Evolutionary conservation across 1,140 invertebrate species (phyloP).

Genomic region (Drosophila parvula): DNA sequence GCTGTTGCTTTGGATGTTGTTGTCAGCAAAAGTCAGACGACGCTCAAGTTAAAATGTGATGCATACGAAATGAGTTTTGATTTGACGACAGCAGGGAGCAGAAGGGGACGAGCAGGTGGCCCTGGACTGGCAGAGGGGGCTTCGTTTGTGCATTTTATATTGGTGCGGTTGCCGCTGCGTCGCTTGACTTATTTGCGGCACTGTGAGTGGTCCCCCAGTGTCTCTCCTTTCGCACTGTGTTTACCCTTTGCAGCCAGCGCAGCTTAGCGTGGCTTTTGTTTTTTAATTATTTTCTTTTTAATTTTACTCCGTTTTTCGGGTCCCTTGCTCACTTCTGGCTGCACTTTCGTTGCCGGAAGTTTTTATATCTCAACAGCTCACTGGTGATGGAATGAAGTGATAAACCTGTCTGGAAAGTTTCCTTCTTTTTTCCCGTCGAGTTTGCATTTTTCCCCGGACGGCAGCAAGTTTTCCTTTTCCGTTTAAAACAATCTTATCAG

Average conservation of each 20-base stretch:
- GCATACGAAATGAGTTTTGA: conserved; percentile 82
- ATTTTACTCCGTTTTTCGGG: conserved; percentile 21
- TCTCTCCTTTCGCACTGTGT: background rate
- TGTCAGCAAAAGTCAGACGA: conserved; percentile 50
- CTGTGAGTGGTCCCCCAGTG: conserved; percentile 26
- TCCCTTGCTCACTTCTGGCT: conserved; percentile 50
- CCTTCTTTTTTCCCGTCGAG: conserved; percentile 34
- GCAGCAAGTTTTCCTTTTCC: conserved; percentile 33
- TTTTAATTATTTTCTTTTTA: conserved; percentile 73
- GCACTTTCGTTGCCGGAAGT: conserved; percentile 40
- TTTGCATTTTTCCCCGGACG: conserved; percentile 53
- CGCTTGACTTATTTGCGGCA: conserved; percentile 76
- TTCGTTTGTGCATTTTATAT: conserved; percentile 80
- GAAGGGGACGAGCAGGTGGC: conserved; percentile 31
- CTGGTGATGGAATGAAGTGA: conserved; percentile 75
- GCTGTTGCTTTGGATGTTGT: conserved; percentile 15
- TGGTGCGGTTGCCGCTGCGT: conserved; percentile 50
- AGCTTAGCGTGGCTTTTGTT: conserved; percentile 53
- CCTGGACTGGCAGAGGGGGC: conserved; percentile 1
- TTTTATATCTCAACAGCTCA: conserved; percentile 48
- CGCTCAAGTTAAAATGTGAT: conserved; percentile 74
- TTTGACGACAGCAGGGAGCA: conserved; percentile 51
- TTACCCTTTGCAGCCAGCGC: conserved; percentile 7
- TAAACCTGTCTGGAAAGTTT: conserved; percentile 82
- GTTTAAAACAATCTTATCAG: conserved; percentile 47